Percentiles rank a stretch among this genome's conserved stretches.
phyloP scores from a whole-genome alignment of 2,113 vertebrate genomes.

The Grantiella picta region DNA sequence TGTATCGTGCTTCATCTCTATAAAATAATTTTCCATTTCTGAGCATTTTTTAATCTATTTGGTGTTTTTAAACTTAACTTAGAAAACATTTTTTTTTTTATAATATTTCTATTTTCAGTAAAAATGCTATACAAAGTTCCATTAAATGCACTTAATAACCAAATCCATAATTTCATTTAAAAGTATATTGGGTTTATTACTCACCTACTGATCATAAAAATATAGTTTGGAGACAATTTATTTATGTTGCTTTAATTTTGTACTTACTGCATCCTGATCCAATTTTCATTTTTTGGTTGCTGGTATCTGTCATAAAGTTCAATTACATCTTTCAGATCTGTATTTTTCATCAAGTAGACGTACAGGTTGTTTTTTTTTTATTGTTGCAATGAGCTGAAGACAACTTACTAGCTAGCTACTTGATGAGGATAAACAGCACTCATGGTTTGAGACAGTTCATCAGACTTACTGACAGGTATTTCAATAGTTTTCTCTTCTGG shows the following conservation, averaged over 20 bases:
- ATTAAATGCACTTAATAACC: neutral
- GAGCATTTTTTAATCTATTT: neutral
- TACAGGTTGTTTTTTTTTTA: accelerated
- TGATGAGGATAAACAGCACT: neutral
- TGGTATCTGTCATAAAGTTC: neutral
- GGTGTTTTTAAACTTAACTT: neutral
- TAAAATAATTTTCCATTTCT: neutral
- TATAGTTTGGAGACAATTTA: neutral
- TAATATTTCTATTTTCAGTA: neutral
- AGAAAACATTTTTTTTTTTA: neutral
- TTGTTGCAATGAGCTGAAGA: neutral
- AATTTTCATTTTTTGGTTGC: neutral
- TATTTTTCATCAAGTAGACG: neutral
- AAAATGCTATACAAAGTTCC: neutral
- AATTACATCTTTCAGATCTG: neutral
- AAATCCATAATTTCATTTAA: accelerated
- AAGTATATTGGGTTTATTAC: neutral
- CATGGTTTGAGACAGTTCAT: neutral
- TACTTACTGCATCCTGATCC: neutral
- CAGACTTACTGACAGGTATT: neutral
- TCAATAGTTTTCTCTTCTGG: neutral
- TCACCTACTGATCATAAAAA: neutral
- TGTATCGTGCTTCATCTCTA: neutral
- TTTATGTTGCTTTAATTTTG: neutral
- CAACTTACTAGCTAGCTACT: neutral